A percentile compares a stretch with the other conserved stretches of the same genome.
Conservation (phyloP, 2,113 vertebrate genomes). For the Prinia subflava region DNA sequence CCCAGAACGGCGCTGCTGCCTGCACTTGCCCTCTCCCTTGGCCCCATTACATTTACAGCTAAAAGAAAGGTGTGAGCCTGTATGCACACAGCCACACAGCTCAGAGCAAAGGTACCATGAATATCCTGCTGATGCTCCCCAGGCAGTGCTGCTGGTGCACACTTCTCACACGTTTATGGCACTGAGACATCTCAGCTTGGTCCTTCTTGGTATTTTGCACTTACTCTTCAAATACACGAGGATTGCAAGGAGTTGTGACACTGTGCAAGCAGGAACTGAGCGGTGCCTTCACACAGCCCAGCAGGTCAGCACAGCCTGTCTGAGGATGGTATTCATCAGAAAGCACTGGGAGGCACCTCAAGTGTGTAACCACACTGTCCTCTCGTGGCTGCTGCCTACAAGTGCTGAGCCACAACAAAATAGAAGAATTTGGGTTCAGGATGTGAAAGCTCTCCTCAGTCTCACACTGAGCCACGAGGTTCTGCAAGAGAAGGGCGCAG, state of each 20-base stretch:
- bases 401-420: background rate
- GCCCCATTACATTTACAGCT: background rate
- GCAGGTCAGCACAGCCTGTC: background rate
- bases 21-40: background rate
- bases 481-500: background rate
- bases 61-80: background rate
- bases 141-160: background rate
- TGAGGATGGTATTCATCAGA: background rate
- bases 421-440: rapidly evolving
- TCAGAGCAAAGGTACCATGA: background rate
- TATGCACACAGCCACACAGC: background rate
- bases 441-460: background rate
- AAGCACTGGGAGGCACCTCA: background rate
- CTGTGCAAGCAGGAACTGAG: background rate
- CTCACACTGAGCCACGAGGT: rapidly evolving
- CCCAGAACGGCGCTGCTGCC: rapidly evolving
- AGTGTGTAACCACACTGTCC: background rate
- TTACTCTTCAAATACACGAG: rapidly evolving
- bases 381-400: background rate
- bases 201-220: background rate
- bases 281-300: rapidly evolving
- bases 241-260: background rate
- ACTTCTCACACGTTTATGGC: too few species aligned
- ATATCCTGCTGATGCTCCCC: background rate
- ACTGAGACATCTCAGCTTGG: background rate